Conservation (phyloP, 2,888 invertebrate species). For the Mesoligia furuncula region DNA sequence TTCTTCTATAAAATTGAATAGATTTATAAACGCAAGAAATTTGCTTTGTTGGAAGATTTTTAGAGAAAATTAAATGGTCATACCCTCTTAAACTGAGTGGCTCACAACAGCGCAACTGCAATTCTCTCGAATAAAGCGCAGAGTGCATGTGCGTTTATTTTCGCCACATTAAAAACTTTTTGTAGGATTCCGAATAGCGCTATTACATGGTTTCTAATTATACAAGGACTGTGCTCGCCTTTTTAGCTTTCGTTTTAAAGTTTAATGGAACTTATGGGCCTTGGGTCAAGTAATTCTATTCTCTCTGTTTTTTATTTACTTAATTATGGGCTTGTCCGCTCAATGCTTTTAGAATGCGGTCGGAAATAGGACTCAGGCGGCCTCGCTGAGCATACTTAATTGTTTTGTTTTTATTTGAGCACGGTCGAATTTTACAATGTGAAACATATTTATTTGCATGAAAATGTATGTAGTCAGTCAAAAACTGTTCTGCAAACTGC, state of each 20-base stretch:
- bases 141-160: slow-evolving; percentile 63
- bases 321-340: slow-evolving; percentile 1
- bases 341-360: background rate
- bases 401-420: background rate
- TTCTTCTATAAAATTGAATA: slow-evolving; percentile 43
- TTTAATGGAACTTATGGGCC: slow-evolving; percentile 40
- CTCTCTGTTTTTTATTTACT: slow-evolving; percentile 2
- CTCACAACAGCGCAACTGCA: slow-evolving; percentile 69
- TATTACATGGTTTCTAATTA: slow-evolving; percentile 61
- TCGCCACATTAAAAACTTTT: slow-evolving; percentile 59
- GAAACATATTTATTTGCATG: background rate
- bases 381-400: background rate
- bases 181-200: slow-evolving; percentile 47
- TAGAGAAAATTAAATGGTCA: slow-evolving; percentile 69
- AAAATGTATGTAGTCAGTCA: background rate
- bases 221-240: slow-evolving; percentile 44
- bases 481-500: too few relatives aligned
- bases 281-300: slow-evolving; percentile 16
- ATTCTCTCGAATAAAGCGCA: slow-evolving; percentile 64
- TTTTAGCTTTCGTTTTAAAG: slow-evolving; percentile 41
- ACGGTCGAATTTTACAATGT: too few relatives aligned
- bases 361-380: background rate
- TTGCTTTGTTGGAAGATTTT: slow-evolving; percentile 65
- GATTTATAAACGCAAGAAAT: slow-evolving; percentile 59
- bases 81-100: slow-evolving; percentile 68